Evolutionary conservation across 2,888 invertebrate genomes (phyloP).

Genomic region (Ormyrus pomaceus): DNA sequence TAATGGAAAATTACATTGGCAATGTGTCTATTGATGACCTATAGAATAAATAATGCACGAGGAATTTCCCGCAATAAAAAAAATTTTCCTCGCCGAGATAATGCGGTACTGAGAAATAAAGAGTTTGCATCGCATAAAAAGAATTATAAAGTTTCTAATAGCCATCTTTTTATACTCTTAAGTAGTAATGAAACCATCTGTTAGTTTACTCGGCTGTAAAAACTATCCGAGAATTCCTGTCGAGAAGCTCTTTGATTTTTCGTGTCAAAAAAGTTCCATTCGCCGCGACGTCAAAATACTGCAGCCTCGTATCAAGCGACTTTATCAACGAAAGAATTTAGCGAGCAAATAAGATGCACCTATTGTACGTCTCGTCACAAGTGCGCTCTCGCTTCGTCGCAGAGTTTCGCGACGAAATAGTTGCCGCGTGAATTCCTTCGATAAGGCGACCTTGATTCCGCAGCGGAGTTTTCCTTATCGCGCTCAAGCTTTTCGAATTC

Average conservation of each 20-base stretch:
- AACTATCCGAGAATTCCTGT: too few species aligned
- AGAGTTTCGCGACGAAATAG: slow-evolving; percentile 1
- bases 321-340: neutral
- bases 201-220: too few species aligned
- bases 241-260: neutral
- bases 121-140: neutral
- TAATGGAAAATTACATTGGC: too few species aligned
- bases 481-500: neutral
- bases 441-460: slow-evolving; percentile 44
- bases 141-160: slow-evolving; percentile 6
- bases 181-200: too few species aligned
- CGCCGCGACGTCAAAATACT: neutral
- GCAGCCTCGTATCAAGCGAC: neutral
- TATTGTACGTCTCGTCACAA: neutral
- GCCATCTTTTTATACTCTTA: neutral
- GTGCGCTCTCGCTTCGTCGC: neutral
- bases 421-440: slow-evolving; percentile 26
- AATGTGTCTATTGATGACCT: too few species aligned
- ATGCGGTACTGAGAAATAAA: slow-evolving; percentile 12
- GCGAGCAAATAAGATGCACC: too few species aligned
- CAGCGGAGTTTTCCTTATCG: slow-evolving; percentile 26
- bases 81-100: slow-evolving; percentile 13
- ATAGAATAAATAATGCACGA: neutral
- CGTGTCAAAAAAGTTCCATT: neutral
- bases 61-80: slow-evolving; percentile 13